Percentiles rank a stretch among this genome's conserved stretches.
phyloP scores from a whole-genome alignment of 1,140 invertebrate species.

The Drosophila murphyi region DNA sequence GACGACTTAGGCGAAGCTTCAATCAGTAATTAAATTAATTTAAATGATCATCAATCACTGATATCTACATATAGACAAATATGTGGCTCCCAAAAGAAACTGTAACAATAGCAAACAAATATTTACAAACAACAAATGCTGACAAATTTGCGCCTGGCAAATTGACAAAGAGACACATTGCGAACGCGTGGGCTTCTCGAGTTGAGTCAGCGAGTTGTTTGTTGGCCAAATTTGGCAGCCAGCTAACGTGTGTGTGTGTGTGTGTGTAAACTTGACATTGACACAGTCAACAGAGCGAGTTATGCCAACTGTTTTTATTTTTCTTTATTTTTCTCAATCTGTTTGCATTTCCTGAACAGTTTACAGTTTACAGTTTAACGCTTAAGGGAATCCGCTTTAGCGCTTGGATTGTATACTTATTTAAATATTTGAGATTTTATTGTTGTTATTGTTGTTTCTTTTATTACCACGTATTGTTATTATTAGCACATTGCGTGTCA shows the following conservation, averaged over 20 bases:
- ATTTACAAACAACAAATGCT: conserved; percentile 18
- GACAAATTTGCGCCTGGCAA: conserved; percentile 11
- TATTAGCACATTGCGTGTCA: conserved; percentile 34
- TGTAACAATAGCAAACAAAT: background rate
- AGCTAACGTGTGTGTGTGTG: conserved; percentile 3
- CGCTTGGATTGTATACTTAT: conserved; percentile 18
- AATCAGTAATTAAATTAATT: conserved; percentile 34
- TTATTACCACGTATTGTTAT: conserved; percentile 15
- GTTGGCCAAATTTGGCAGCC: conserved; percentile 43
- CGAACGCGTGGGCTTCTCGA: conserved; percentile 37
- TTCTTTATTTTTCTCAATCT: background rate
- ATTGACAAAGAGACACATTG: conserved; percentile 8
- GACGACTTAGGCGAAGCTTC: conserved; percentile 27
- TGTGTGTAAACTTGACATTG: conserved; percentile 53
- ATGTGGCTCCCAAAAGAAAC: background rate
- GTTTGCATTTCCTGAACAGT: conserved; percentile 48
- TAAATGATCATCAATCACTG: conserved; percentile 26
- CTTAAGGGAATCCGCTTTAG: conserved; percentile 2
- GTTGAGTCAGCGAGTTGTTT: conserved; percentile 27
- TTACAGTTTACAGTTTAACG: conserved; percentile 26
- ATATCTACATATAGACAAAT: background rate
- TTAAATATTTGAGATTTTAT: conserved; percentile 7
- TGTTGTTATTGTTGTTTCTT: conserved; percentile 11
- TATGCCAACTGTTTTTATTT: background rate
- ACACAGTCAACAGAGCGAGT: conserved; percentile 21